Evolutionary conservation across 1,140 invertebrate species (phyloP).

Genomic region (Vanessa atalanta): DNA sequence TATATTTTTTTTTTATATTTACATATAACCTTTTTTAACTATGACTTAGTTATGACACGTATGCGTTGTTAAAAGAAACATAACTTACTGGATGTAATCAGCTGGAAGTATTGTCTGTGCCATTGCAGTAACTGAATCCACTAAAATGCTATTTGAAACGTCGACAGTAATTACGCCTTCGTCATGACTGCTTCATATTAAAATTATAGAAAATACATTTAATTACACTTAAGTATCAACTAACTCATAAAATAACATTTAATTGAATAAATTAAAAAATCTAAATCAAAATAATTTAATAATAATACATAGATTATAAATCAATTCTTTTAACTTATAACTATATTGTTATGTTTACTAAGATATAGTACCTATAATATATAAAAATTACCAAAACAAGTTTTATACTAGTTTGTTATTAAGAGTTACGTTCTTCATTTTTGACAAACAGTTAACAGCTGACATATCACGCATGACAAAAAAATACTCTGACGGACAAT

Average conservation of each 20-base stretch:
- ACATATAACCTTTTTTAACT: too few species aligned
- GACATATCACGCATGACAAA: too few species aligned
- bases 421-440: too few species aligned
- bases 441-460: too few species aligned
- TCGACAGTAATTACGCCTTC: constrained; percentile 59
- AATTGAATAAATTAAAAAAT: neutral
- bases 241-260: constrained; percentile 3
- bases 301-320: too few species aligned
- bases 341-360: too few species aligned
- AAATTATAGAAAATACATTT: neutral
- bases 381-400: too few species aligned
- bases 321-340: too few species aligned
- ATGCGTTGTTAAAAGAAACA: neutral
- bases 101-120: constrained; percentile 54
- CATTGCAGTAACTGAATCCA: constrained; percentile 60
- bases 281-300: neutral
- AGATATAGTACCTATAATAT: too few species aligned
- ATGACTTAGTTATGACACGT: neutral
- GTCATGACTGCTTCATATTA: constrained; percentile 30
- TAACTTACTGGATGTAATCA: constrained; percentile 60
- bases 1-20: too few species aligned
- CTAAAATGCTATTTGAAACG: constrained; percentile 52
- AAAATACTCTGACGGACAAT: too few species aligned
- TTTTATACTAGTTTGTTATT: too few species aligned
- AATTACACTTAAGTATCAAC: neutral